Percentiles rank a stretch among this genome's conserved stretches.
These are phyloP conservation scores for Cricetomys ansorgei DNA, from an alignment of 2,113 vertebrate species.

Conservation along the genomic window DNA sequence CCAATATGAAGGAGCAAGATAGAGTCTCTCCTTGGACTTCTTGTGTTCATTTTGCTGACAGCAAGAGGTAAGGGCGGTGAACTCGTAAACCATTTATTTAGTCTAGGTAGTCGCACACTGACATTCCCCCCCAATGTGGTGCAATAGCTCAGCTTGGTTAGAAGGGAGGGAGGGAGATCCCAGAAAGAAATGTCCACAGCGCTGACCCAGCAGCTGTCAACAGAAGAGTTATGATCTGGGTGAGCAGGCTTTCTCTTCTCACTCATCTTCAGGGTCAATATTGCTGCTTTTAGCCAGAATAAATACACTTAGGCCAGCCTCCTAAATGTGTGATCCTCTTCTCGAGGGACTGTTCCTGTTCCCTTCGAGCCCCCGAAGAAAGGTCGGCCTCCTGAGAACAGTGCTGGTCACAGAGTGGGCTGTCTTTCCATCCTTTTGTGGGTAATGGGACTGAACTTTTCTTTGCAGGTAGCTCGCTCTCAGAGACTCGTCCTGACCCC, in stretches of 20 bases:
- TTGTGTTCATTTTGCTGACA: neutral
- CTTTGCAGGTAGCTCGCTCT: slow-evolving; percentile 88
- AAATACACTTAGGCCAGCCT: neutral
- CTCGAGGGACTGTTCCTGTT: neutral
- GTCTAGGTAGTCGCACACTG: neutral
- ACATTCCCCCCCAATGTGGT: accelerated
- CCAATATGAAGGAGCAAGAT: neutral
- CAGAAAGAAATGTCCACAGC: neutral
- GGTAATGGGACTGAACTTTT: neutral
- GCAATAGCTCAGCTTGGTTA: neutral
- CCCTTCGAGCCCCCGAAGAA: neutral
- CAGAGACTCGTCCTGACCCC: slow-evolving; percentile 91
- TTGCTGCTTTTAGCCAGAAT: neutral
- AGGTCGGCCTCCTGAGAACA: neutral
- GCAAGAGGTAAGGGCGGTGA: neutral
- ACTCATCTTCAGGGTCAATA: neutral
- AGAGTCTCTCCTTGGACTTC: neutral
- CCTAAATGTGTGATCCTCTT: neutral
- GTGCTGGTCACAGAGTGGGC: accelerated
- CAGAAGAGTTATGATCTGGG: neutral
- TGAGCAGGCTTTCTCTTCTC: neutral
- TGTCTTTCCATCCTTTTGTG: neutral
- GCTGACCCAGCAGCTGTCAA: neutral
- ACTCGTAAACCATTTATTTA: neutral
- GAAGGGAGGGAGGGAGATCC: neutral